phyloP scores from a whole-genome alignment of 2,888 invertebrate genomes.

The Epsilonema sp. region DNA sequence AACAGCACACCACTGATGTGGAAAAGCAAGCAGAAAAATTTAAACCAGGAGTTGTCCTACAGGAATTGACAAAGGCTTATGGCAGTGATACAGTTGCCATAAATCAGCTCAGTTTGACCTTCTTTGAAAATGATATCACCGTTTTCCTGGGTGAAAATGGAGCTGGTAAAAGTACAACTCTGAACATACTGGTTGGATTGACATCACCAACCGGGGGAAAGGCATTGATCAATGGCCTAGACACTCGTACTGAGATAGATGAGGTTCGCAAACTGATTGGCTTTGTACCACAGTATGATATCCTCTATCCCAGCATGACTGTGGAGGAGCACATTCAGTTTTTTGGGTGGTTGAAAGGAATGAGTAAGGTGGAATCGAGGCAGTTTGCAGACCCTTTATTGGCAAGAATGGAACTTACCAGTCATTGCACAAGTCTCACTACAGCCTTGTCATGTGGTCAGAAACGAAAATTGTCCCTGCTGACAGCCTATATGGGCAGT shows the following conservation, averaged over 20 bases:
- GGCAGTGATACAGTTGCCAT: not conserved
- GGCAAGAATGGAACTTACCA: not conserved
- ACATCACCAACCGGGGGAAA: not conserved
- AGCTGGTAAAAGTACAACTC: slow-evolving; percentile 7
- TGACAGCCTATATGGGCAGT: slow-evolving; percentile 64
- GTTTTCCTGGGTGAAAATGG: slow-evolving; percentile 7
- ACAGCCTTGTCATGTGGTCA: slow-evolving; percentile 64
- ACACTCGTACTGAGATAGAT: not conserved
- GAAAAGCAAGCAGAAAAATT: too few relatives aligned
- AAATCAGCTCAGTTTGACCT: not conserved
- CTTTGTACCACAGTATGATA: slow-evolving; percentile 6
- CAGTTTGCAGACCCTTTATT: not conserved
- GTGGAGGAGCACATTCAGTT: slow-evolving; percentile 5
- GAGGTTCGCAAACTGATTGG: not conserved
- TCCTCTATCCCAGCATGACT: slow-evolving; percentile 4
- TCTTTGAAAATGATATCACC: slow-evolving; percentile 3
- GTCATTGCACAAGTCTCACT: slow-evolving; percentile 38
- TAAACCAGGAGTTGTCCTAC: not conserved
- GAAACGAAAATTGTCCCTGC: slow-evolving; percentile 55
- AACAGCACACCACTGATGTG: too few relatives aligned
- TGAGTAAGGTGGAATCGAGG: not conserved
- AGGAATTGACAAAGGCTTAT: not conserved
- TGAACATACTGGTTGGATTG: slow-evolving; percentile 5
- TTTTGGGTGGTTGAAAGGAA: not conserved
- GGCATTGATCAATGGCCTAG: not conserved